These are phyloP conservation scores for Brachyalestes nurse DNA, from an alignment of 2,797 vertebrate genomes.

Conservation along the genomic window DNA sequence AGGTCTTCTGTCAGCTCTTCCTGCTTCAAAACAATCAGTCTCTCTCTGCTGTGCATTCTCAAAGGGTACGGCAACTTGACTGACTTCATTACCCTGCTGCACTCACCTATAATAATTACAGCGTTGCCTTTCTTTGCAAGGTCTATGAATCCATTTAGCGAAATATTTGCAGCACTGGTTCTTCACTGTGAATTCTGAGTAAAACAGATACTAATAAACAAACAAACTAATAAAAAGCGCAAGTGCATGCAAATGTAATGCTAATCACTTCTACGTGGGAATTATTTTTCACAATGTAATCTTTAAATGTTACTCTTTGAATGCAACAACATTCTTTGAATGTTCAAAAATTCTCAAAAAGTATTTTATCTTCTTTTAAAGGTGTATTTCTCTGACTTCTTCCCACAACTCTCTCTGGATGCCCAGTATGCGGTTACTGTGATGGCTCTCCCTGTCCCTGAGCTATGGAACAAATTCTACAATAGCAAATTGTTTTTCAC, in stretches of 20 bases:
- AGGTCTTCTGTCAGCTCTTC: constrained; percentile 75
- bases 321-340: too few relatives aligned
- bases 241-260: too few relatives aligned
- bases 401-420: constrained; percentile 70
- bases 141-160: not conserved
- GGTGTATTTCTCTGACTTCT: constrained; percentile 79
- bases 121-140: not conserved
- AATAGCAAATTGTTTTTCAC: constrained; percentile 71
- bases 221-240: too few relatives aligned
- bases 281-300: too few relatives aligned
- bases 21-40: constrained; percentile 76
- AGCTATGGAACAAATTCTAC: constrained; percentile 75
- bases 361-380: constrained; percentile 42
- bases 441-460: constrained; percentile 80
- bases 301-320: not conserved
- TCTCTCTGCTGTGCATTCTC: constrained; percentile 66
- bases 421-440: constrained; percentile 75
- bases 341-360: too few relatives aligned
- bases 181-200: not conserved
- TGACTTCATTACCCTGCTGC: not conserved
- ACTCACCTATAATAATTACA: not conserved
- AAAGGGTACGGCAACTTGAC: constrained; percentile 63
- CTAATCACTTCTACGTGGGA: too few relatives aligned
- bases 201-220: not conserved
- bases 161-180: not conserved